Evolutionary conservation across 2,888 invertebrate genomes (phyloP), one percentile per base, ranked within the genome.

Genomic region (Polietes domitor): DNA sequence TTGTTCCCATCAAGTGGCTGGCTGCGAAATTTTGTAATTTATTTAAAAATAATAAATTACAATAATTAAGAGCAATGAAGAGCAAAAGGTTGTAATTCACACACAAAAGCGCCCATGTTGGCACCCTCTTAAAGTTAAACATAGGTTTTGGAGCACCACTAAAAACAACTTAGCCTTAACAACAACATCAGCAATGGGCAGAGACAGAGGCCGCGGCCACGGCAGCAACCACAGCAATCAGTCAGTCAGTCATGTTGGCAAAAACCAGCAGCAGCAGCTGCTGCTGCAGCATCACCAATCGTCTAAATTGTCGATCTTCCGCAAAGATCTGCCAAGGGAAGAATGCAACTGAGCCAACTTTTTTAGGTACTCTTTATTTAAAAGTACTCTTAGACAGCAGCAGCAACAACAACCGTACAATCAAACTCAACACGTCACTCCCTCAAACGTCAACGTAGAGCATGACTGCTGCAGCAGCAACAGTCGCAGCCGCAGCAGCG

Each of bases 41-140:
- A 78, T 76, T 84, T 84, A 88, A 90, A 89, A 89, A 90, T 90
- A 90, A 91, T 91, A 91, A 91, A 91, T 91, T 91, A 91, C 91
- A 91, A 91, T 92, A 91, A 91, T 91, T 92, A 91, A 89, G 89
- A 88, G 88, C 89, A 90, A 89, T 91, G 88, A 88, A 86, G 78
- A 80, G 85, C 84, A 85, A 90, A 88, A 88, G 88, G 87, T 86
- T 89, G 89, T 89, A 89, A 88, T 88, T 89, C 88, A 88, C 88
- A 88, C 88, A 88, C 87, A 87, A 86, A 83, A 85, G 82, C 87
- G 83, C 87, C 83, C 88, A 88, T 88, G 89, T 91, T 90, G 89
- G 90, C 91, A 90, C 91, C 91, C 90, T 90, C 89, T 90, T 91
- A 89, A 88, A 89, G 84, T 88, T 91, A 90, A 90, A 90, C 89